A percentile compares a stretch with the other conserved stretches of the same genome.
Conservation (phyloP, 1,140 invertebrate genomes). For the Diploscapter pachys region DNA sequence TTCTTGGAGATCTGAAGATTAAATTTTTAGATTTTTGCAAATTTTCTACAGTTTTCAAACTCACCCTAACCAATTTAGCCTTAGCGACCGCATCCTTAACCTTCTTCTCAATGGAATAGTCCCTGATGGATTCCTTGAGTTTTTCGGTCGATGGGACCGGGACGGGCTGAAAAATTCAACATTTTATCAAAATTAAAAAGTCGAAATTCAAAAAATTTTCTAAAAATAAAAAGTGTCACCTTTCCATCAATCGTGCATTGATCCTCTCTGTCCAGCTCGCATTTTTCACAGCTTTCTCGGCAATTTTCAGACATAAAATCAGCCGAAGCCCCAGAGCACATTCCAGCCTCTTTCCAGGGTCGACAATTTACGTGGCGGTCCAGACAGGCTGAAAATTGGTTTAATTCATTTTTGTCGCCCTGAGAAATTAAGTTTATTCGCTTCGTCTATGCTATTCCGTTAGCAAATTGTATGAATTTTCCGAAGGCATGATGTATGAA, state of each 20-base stretch:
- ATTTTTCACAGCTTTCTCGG: constrained; percentile 43
- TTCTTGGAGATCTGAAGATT: too few relatives aligned
- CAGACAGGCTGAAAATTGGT: constrained; percentile 14
- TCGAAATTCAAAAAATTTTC: neutral
- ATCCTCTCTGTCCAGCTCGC: constrained; percentile 15
- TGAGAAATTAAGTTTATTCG: neutral
- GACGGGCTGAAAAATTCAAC: too few relatives aligned
- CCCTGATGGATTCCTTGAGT: too few relatives aligned
- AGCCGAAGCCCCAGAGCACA: constrained; percentile 37
- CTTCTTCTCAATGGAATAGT: too few relatives aligned
- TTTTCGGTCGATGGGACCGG: too few relatives aligned
- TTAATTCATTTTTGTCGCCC: constrained; percentile 1
- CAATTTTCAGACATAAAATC: constrained; percentile 57
- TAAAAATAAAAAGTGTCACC: constrained; percentile 1
- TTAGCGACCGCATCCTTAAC: too few relatives aligned
- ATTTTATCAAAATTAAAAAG: too few relatives aligned
- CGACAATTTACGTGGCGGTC: constrained; percentile 30
- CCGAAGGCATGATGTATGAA: neutral
- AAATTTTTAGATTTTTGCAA: too few relatives aligned
- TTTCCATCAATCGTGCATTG: constrained; percentile 33
- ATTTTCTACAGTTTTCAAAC: too few relatives aligned
- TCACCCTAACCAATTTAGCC: too few relatives aligned
- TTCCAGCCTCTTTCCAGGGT: constrained; percentile 31
- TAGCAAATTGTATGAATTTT: neutral
- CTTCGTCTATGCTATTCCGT: neutral